Base-by-base conservation (phyloP, 2,797 vertebrate genomes). In the Phataginus tetradactyla region DNA sequence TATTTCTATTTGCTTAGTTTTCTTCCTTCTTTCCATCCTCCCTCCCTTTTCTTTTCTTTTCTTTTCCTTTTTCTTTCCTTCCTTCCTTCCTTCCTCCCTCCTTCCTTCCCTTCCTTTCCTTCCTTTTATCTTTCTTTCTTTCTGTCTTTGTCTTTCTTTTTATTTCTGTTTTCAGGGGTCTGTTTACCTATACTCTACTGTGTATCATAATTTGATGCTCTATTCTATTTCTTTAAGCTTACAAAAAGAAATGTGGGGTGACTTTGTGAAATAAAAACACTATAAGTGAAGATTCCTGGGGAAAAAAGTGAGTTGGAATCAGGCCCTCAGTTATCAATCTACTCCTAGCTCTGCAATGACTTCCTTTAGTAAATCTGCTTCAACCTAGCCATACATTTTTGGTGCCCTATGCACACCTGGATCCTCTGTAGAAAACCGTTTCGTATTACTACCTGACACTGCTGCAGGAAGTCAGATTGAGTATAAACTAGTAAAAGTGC, bases 401-500 rank as follows among this genome's bases (percentile, higher is more conserved):
- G 21, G 37, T 89, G 37, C 3, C 32, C 13, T 79, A 1, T 21
- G 21, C 74, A 18, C 74, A 66, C 75, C 63, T 89, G 37, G 13
- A 74, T 88, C 15, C 25, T 71, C 64, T 86, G 57, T 51, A 92
- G 53, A 91, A 85, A 85, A 81, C 21, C 37, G 71, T 75, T 90
- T 95, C 32, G 15, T 61, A 81, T 74, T 61, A 74, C 34, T 55
- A 49, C 34, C 53, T 91, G 34, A 17, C 5, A 75, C 14, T 79
- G 13, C 34, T 71, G 39, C 57, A 78, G 45, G 23, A 86, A 45
- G 49, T 91, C 75, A 97, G 96, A 80, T 96, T 97, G 86, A 97
- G 97, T 96, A 95, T 68, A 94, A 97, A 91, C 91, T n/a, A 20
- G 87, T 68, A 94, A 96, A 85, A 55, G 95, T 81, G 53, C 39